These are phyloP conservation scores for Leucoma salicis DNA, from an alignment of 2,888 invertebrate species.

Conservation along the genomic window DNA sequence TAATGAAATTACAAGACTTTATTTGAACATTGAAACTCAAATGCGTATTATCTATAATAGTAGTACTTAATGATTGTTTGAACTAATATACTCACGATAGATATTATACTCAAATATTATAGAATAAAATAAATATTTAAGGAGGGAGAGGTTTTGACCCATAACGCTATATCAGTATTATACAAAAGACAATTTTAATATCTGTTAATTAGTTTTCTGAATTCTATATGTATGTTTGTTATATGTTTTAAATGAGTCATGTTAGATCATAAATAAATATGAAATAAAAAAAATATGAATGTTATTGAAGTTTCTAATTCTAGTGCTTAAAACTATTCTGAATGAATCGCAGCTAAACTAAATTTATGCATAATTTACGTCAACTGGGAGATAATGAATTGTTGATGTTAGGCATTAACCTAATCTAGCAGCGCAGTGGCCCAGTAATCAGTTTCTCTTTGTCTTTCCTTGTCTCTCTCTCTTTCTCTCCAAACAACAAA, in stretches of 20 bases:
- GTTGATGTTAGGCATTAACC: too few relatives aligned
- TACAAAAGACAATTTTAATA: constrained; percentile 33
- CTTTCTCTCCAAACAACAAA: too few relatives aligned
- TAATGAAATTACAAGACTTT: constrained; percentile 21
- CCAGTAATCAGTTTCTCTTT: too few relatives aligned
- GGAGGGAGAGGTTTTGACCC: constrained; percentile 56
- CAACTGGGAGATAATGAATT: too few relatives aligned
- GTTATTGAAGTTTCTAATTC: constrained; percentile 11
- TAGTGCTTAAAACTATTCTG: too few relatives aligned
- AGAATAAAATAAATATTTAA: constrained; percentile 28
- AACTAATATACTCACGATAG: not conserved
- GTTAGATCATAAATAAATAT: constrained; percentile 30
- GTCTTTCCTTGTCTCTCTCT: too few relatives aligned
- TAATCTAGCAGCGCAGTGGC: too few relatives aligned
- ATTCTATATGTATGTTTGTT: constrained; percentile 19
- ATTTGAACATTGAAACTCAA: constrained; percentile 15
- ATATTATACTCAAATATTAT: constrained; percentile 20
- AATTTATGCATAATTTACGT: too few relatives aligned
- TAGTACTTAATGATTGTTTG: not conserved
- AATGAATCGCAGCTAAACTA: too few relatives aligned
- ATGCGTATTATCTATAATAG: not conserved
- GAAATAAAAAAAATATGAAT: constrained; percentile 32
- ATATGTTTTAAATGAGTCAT: constrained; percentile 12
- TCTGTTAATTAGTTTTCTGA: constrained; percentile 39
- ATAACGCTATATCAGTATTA: constrained; percentile 34